Conservation (phyloP, 2,113 vertebrate genomes). For the Cryptoleucopteryx plumbea region DNA sequence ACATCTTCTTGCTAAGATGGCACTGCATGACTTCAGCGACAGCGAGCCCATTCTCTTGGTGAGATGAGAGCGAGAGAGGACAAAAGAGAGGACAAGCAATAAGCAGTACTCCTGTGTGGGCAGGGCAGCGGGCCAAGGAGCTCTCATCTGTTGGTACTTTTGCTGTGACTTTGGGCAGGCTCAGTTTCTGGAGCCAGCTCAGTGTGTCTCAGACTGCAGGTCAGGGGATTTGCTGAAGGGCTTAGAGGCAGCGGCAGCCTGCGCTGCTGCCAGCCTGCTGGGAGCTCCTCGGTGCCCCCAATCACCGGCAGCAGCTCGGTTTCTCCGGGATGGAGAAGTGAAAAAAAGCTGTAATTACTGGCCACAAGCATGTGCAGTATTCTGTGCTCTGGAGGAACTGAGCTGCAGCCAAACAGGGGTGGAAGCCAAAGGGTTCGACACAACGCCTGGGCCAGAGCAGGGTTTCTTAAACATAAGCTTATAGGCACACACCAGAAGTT, state of each 20-base stretch:
- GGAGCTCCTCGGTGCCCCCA: neutral
- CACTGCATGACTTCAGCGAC: neutral
- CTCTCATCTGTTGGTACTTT: neutral
- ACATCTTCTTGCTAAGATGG: neutral
- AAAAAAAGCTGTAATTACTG: neutral
- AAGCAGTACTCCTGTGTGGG: neutral
- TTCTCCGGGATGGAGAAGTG: neutral
- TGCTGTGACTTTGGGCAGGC: neutral
- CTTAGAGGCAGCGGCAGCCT: neutral
- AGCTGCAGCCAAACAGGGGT: neutral
- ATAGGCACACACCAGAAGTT: neutral
- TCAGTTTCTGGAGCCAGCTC: neutral
- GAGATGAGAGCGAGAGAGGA: neutral
- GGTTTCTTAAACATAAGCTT: slow-evolving; percentile 4
- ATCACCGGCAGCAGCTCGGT: neutral
- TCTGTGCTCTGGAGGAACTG: neutral
- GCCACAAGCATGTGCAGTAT: neutral
- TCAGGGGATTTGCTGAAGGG: neutral
- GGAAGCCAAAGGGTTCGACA: neutral
- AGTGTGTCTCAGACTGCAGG: neutral
- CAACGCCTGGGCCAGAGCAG: neutral
- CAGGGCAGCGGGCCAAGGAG: neutral
- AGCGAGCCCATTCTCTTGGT: neutral
- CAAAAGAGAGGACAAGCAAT: neutral
- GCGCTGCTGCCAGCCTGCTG: neutral